These are phyloP conservation scores for Montipora cactus DNA, from an alignment of 64 coral and sea anemone species.

Conservation along the genomic window DNA sequence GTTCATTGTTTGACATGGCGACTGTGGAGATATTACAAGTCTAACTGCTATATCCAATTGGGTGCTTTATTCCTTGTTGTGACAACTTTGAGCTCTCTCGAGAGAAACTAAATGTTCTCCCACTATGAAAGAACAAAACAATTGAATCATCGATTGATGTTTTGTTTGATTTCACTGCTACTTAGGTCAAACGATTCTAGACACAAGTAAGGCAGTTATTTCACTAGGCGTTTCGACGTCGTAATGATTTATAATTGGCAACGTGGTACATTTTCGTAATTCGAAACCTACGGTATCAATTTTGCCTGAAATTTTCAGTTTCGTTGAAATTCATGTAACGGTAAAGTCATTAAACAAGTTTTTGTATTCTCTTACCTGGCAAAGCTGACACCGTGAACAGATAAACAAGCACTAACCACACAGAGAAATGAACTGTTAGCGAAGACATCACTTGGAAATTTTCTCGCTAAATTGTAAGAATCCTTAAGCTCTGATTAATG, in stretches of 20 bases:
- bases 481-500: background rate
- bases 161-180: background rate
- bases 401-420: conserved; percentile 23
- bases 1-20: background rate
- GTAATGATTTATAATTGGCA: background rate
- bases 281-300: background rate
- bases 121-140: conserved; percentile 17
- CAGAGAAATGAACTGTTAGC: background rate
- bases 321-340: background rate
- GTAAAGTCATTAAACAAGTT: background rate
- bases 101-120: background rate
- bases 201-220: background rate
- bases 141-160: background rate
- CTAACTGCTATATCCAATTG: background rate
- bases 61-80: background rate
- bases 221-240: background rate
- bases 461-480: background rate
- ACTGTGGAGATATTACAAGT: background rate
- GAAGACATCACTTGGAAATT: background rate
- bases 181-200: background rate
- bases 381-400: conserved; percentile 31
- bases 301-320: background rate
- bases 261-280: background rate
- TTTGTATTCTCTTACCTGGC: conserved; percentile 37
- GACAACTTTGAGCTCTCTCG: background rate